Conservation (phyloP, 2,888 invertebrate species). For the Eledona agricola region DNA sequence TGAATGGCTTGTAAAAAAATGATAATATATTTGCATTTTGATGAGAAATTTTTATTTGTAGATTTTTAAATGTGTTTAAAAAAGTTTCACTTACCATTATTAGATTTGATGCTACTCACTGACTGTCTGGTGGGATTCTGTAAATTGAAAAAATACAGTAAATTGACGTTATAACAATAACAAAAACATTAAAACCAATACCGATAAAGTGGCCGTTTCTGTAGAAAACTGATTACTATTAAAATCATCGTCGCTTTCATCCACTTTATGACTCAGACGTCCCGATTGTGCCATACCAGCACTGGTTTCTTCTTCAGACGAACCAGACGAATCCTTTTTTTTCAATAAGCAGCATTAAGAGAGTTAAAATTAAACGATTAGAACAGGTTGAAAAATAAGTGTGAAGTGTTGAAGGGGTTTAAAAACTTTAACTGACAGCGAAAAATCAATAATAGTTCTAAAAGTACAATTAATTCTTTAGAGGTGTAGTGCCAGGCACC, state of each 20-base stretch:
- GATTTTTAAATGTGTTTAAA: background rate
- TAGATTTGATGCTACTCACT: constrained; percentile 50
- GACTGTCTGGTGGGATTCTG: constrained; percentile 66
- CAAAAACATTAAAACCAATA: constrained; percentile 37
- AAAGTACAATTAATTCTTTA: constrained; percentile 45
- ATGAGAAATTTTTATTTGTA: too few species aligned
- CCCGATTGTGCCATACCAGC: constrained; percentile 57
- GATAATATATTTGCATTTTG: too few species aligned
- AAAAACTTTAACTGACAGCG: constrained; percentile 42
- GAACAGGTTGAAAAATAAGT: too few species aligned
- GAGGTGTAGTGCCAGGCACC: constrained; percentile 48
- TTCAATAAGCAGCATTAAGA: constrained; percentile 47
- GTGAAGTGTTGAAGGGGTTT: too few species aligned
- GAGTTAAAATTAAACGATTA: too few species aligned
- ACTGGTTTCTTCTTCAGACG: constrained; percentile 62
- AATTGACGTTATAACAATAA: constrained; percentile 28
- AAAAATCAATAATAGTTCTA: constrained; percentile 53
- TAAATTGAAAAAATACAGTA: constrained; percentile 48
- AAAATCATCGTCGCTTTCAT: constrained; percentile 61
- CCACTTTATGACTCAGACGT: constrained; percentile 55
- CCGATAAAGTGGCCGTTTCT: constrained; percentile 59
- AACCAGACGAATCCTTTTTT: constrained; percentile 64
- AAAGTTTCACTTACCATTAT: constrained; percentile 51
- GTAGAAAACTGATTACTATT: constrained; percentile 61
- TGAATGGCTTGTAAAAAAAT: too few species aligned